Percentiles rank a stretch among this genome's conserved stretches.
Conservation (phyloP, 64 coral and sea anemone genomes). For the Montipora foliosa region DNA sequence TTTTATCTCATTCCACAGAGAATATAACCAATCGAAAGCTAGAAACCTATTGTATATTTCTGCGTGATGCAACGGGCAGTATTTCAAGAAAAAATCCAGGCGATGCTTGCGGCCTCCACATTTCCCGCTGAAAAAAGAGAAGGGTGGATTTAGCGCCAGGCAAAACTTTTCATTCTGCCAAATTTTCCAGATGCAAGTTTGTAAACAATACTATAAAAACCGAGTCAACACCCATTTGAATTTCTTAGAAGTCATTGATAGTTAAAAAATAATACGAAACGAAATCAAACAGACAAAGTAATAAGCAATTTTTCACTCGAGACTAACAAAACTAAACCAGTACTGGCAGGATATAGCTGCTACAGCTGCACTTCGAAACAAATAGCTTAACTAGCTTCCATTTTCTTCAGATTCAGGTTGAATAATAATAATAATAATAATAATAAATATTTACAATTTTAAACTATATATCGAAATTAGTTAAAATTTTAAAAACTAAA, state of each 20-base stretch:
- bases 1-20: constrained; percentile 8
- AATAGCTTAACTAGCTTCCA: not conserved
- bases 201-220: constrained; percentile 7
- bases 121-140: not conserved
- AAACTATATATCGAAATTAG: too few relatives aligned
- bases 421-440: too few relatives aligned
- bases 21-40: constrained; percentile 6
- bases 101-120: not conserved
- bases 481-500: too few relatives aligned
- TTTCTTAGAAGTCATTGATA: not conserved
- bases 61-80: not conserved
- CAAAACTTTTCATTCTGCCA: not conserved
- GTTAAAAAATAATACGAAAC: not conserved
- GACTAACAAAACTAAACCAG: not conserved
- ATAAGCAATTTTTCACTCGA: not conserved
- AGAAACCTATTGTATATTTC: not conserved
- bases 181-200: constrained; percentile 11
- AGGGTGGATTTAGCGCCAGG: not conserved
- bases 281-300: not conserved
- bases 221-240: not conserved
- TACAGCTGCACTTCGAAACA: not conserved
- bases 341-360: constrained; percentile 1
- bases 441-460: too few relatives aligned
- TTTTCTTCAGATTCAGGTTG: constrained; percentile 18
- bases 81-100: too few relatives aligned